These are phyloP conservation scores for Brachionus paranguensis DNA, from an alignment of 1,140 invertebrate genomes.

Conservation along the genomic window DNA sequence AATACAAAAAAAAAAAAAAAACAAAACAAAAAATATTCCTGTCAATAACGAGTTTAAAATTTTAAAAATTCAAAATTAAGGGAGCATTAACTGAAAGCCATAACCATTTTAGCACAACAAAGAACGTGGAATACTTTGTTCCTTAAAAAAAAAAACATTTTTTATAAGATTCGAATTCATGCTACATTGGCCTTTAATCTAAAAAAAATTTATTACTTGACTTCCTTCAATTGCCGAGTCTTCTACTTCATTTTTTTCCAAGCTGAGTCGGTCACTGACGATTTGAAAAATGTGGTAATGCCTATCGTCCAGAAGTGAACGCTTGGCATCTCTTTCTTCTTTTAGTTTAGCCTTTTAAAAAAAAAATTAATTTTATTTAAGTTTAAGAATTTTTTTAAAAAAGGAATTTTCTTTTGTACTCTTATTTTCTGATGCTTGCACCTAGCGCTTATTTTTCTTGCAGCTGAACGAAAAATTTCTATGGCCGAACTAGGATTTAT, in stretches of 20 bases:
- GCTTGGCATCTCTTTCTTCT: constrained; percentile 53
- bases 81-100: no score
- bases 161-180: no score
- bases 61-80: no score
- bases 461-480: neutral
- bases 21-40: no score
- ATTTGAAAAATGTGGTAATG: constrained; percentile 53
- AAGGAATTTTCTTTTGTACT: neutral
- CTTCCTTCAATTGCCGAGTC: constrained; percentile 54
- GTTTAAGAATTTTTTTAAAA: neutral
- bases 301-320: constrained; percentile 51
- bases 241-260: constrained; percentile 54
- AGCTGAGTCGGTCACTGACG: constrained; percentile 50
- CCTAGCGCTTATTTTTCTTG: neutral
- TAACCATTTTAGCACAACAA: no score
- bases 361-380: neutral
- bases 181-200: no score
- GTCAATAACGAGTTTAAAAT: no score
- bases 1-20: no score
- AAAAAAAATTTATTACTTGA: constrained; percentile 44
- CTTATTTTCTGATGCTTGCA: neutral
- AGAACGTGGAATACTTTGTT: no score
- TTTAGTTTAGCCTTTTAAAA: neutral
- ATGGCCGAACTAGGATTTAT: neutral
- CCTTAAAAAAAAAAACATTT: no score